These are phyloP conservation scores for Zosterops japonicus DNA, from an alignment of 2,113 vertebrate species.

Conservation along the genomic window DNA sequence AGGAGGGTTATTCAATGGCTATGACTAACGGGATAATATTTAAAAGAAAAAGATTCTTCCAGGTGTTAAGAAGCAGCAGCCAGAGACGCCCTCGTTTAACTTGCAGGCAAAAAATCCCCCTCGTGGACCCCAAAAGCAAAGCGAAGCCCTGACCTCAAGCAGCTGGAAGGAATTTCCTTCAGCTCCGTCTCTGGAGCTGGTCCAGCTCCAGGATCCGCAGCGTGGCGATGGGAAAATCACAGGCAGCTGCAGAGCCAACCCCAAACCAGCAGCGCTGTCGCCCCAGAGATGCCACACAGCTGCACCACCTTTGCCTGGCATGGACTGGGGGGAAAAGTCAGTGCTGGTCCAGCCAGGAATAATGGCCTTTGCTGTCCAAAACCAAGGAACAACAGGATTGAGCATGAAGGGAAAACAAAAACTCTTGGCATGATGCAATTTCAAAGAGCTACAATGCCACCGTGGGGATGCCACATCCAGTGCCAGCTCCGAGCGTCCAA, in stretches of 20 bases:
- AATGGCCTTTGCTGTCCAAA: not conserved
- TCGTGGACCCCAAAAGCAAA: conserved; percentile 11
- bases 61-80: not conserved
- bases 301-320: rapidly evolving
- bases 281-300: not conserved
- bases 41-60: not conserved
- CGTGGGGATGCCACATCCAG: not conserved
- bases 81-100: not conserved
- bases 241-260: not conserved
- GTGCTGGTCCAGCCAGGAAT: rapidly evolving
- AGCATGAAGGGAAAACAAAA: not conserved
- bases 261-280: rapidly evolving
- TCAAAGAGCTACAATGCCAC: rapidly evolving
- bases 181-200: conserved; percentile 6
- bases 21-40: not conserved
- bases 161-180: conserved; percentile 59
- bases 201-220: not conserved
- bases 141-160: not conserved
- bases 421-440: not conserved
- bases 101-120: not conserved
- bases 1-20: not conserved
- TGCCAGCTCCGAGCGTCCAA: rapidly evolving
- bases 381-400: not conserved
- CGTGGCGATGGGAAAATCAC: not conserved
- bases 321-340: not conserved